A percentile compares a stretch with the other conserved stretches of the same genome.
These are phyloP conservation scores for Mormoops blainvillei DNA, from an alignment of 2,113 vertebrate genomes.

Conservation along the genomic window DNA sequence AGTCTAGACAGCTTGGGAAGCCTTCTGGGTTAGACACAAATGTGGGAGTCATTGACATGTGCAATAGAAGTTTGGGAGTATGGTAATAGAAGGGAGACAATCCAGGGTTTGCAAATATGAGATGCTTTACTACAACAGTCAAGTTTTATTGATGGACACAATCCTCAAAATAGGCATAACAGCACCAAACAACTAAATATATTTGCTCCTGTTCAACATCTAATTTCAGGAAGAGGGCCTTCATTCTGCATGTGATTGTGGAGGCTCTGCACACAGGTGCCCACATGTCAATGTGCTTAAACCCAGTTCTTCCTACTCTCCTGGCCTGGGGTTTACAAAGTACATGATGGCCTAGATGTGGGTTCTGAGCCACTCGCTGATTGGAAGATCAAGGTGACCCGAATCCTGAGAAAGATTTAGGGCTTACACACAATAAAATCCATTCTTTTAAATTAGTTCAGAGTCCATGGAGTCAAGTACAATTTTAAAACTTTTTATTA, in stretches of 20 bases:
- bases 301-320: neutral
- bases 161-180: neutral
- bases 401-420: neutral
- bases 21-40: neutral
- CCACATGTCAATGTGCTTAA: neutral
- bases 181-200: neutral
- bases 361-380: neutral
- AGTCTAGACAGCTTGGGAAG: neutral
- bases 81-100: neutral
- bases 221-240: neutral
- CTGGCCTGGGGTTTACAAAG: neutral
- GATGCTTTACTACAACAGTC: neutral
- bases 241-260: neutral
- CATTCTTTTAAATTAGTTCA: neutral
- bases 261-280: neutral
- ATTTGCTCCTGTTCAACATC: neutral
- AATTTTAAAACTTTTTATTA: constrained; percentile 3
- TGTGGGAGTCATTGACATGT: neutral
- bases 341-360: neutral
- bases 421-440: neutral
- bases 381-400: neutral
- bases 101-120: neutral
- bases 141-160: neutral
- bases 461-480: neutral
- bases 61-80: neutral